A percentile compares a stretch with the other conserved stretches of the same genome.
These are phyloP conservation scores for Nannospalax galili DNA, from an alignment of 2,113 vertebrate species.

Conservation along the genomic window DNA sequence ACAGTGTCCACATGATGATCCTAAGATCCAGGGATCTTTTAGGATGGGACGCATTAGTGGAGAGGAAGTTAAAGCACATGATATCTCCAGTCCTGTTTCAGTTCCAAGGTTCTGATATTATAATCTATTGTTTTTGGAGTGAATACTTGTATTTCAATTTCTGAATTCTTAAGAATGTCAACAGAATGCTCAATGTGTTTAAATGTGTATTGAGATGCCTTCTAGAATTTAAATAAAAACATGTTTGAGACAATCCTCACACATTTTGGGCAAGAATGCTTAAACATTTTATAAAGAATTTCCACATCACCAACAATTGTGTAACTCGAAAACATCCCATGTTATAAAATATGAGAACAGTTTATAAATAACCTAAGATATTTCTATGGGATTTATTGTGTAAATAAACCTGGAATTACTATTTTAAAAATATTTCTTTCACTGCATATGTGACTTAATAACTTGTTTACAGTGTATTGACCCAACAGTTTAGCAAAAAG, in stretches of 20 bases:
- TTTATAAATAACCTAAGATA: conserved; percentile 74
- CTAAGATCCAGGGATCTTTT: neutral
- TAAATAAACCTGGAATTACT: conserved; percentile 77
- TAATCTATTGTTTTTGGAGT: conserved; percentile 50
- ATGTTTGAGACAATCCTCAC: conserved; percentile 73
- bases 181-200: conserved; percentile 46
- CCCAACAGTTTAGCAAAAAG: conserved; percentile 55
- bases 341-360: conserved; percentile 75
- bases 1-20: neutral
- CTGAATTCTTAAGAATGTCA: conserved; percentile 22
- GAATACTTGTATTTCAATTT: conserved; percentile 46
- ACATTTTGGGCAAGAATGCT: conserved; percentile 78
- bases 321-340: conserved; percentile 81
- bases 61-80: neutral
- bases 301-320: conserved; percentile 76
- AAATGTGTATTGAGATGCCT: conserved; percentile 66
- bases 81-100: neutral
- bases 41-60: neutral
- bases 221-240: conserved; percentile 73
- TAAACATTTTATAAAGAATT: conserved; percentile 80
- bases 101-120: neutral
- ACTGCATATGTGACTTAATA: conserved; percentile 62
- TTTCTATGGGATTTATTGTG: conserved; percentile 65
- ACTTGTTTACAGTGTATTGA: conserved; percentile 56
- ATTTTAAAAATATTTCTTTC: conserved; percentile 27